A percentile compares a stretch with the other conserved stretches of the same genome.
phyloP scores from a whole-genome alignment of 2,888 invertebrate genomes.

The Apantesis nais region DNA sequence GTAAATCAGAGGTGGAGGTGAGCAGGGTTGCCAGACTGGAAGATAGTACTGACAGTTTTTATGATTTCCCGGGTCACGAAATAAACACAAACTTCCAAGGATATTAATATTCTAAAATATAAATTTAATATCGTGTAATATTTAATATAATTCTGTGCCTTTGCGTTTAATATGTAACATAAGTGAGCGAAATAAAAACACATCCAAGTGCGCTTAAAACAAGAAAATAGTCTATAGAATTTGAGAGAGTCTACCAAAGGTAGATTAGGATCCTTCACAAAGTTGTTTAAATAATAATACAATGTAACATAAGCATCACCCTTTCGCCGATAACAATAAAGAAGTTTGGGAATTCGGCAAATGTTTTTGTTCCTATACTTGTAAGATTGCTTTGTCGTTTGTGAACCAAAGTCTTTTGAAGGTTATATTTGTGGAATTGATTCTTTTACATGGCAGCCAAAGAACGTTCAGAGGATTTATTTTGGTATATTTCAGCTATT shows the following conservation, averaged over 20 bases:
- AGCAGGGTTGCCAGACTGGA: background rate
- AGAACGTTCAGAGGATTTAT: background rate
- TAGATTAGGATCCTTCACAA: background rate
- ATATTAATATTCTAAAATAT: background rate
- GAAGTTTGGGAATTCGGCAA: background rate
- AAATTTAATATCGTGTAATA: background rate
- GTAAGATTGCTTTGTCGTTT: background rate
- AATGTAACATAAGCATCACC: background rate
- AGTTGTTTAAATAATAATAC: background rate
- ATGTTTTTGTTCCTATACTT: background rate
- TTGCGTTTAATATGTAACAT: background rate
- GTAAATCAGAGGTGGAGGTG: slow-evolving; percentile 9
- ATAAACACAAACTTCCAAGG: background rate
- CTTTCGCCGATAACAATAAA: background rate
- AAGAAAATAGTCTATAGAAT: background rate
- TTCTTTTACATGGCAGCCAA: background rate
- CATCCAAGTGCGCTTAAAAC: background rate
- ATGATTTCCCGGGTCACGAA: background rate
- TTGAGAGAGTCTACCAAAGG: background rate
- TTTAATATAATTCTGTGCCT: no score
- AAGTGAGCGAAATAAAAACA: background rate
- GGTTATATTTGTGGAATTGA: background rate
- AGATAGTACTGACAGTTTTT: background rate
- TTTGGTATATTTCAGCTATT: background rate
- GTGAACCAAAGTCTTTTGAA: background rate